phyloP scores from a whole-genome alignment of 2,113 vertebrate species.

The Melierax canorus region DNA sequence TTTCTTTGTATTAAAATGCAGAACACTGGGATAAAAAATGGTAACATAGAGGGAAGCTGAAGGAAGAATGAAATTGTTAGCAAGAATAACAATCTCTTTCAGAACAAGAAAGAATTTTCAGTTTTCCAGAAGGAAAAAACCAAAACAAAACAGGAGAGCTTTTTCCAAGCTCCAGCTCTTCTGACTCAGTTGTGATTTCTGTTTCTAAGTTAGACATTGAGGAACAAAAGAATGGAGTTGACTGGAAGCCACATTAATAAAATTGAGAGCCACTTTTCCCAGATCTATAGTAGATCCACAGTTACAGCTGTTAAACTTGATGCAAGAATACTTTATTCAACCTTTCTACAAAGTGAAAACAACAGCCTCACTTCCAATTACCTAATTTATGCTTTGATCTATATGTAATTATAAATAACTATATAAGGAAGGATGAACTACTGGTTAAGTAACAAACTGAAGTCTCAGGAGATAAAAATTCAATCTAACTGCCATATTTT shows the following conservation, averaged over 20 bases:
- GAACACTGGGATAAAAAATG: background rate
- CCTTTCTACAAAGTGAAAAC: background rate
- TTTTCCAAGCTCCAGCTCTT: background rate
- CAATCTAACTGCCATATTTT: background rate
- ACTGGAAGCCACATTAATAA: background rate
- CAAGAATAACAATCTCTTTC: background rate
- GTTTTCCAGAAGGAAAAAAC: background rate
- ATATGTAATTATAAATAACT: background rate
- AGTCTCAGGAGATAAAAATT: background rate
- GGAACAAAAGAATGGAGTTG: background rate
- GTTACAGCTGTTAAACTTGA: background rate
- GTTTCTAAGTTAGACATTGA: background rate
- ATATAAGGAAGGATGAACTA: background rate
- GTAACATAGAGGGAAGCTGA: background rate
- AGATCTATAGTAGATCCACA: background rate
- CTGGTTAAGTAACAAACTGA: background rate
- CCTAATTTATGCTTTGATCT: background rate
- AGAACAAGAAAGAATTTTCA: background rate
- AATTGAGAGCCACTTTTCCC: background rate
- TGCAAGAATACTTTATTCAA: background rate
- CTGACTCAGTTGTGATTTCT: background rate
- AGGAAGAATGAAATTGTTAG: background rate
- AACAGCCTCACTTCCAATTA: background rate
- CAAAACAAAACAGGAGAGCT: rapidly evolving
- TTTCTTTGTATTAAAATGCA: background rate